Conservation (phyloP, 2,888 invertebrate genomes). For the Diploptera punctata region DNA sequence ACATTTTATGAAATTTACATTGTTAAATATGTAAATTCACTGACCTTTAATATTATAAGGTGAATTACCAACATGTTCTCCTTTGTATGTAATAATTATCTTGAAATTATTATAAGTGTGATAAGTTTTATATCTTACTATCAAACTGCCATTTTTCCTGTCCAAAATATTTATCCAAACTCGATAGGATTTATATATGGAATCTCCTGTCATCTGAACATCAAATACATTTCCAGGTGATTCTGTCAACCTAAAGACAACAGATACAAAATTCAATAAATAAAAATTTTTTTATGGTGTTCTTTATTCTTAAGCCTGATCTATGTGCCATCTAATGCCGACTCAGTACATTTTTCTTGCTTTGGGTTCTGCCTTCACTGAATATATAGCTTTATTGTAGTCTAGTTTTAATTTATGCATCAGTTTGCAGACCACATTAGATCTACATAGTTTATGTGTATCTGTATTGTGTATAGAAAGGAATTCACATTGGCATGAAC, state of each 20-base stretch:
- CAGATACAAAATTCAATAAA: conserved; percentile 32
- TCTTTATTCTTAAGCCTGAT: conserved; percentile 22
- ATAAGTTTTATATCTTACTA: conserved; percentile 82
- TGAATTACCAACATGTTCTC: conserved; percentile 66
- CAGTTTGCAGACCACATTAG: too few relatives aligned
- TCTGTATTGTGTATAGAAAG: too few relatives aligned
- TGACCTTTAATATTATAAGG: conserved; percentile 70
- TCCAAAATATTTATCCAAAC: conserved; percentile 80
- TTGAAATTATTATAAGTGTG: conserved; percentile 75
- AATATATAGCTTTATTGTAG: neutral
- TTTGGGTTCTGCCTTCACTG: neutral
- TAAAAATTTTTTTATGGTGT: neutral
- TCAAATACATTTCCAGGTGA: conserved; percentile 59
- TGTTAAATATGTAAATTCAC: too few relatives aligned
- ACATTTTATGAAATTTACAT: too few relatives aligned
- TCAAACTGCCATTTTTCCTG: conserved; percentile 82
- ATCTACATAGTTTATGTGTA: too few relatives aligned
- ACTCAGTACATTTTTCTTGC: neutral
- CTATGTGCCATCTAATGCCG: neutral
- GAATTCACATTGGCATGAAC: neutral
- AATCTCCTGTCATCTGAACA: conserved; percentile 64
- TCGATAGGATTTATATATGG: conserved; percentile 66
- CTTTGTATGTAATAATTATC: conserved; percentile 71
- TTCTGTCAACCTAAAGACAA: conserved; percentile 60
- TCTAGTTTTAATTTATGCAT: neutral